Base-by-base conservation (phyloP, 2,888 invertebrate genomes). In the Muscina levida region DNA sequence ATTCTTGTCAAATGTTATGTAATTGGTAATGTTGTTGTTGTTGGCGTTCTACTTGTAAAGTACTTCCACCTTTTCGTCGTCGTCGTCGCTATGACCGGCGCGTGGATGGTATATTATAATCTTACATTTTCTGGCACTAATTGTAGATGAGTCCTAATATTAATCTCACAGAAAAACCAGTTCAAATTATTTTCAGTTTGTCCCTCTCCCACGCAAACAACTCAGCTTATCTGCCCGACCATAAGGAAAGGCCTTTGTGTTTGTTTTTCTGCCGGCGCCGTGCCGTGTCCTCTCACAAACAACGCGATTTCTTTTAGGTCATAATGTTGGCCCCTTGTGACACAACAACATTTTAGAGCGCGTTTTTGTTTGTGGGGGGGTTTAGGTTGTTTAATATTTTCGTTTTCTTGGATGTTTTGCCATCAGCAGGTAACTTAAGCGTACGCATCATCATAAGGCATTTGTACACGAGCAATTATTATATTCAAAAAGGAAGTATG, bases 381-480 rank as follows among this genome's bases (percentile, higher is more conserved):
- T 17, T 48, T 51, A 1, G 11, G 53, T 22, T 13, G 24, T 53
- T 53, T 22, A n/a, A 53, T 53, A 53, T 22, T 53, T 53, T 51
- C 59, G 76, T 83, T 82, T 84, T 77, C 65, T 70, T 48, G 48
- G 66, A 82, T 75, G 76, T 70, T 42, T 82, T 78, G 78, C 79
- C 77, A 80, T 46, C 59, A 56, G 77, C 78, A 76, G 82, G 75
- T 78, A 81, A 78, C 73, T 79, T 83, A 80, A 78, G 70, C 62
- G 56, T 72, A 77, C 74, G 72, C 77, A 77, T 72, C 66, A 24
- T 68, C 71, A 81, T 73, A 81, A 73, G 70, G 22, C 73, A 73
- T 71, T 73, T 56, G 51, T 37, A 65, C 39, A 44, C 51, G 62
- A 42, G 62, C 62, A 62, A 62, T 62, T 62, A 62, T 62, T 62